Conservation (phyloP, 2,113 vertebrate genomes). For the Phalacrocorax aristotelis region DNA sequence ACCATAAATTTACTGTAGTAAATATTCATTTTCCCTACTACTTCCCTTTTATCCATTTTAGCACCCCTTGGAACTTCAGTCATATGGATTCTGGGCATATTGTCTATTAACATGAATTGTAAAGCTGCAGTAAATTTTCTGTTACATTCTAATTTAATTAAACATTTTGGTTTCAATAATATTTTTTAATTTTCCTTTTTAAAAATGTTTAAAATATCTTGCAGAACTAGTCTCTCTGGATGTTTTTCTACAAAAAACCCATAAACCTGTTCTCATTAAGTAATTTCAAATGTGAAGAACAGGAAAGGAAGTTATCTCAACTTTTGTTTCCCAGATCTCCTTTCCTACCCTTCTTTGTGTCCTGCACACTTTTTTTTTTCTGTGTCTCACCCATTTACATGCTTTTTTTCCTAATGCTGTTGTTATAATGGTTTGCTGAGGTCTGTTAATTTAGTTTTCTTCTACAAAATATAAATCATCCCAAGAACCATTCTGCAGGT, state of each 20-base stretch:
- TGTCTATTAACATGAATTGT: conserved; percentile 53
- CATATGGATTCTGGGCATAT: conserved; percentile 18
- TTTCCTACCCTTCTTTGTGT: not conserved
- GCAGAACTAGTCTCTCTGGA: not conserved
- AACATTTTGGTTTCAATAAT: conserved; percentile 25
- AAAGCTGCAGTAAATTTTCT: conserved; percentile 46
- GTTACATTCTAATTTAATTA: conserved; percentile 53
- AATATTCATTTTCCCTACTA: not conserved
- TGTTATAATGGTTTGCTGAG: not conserved
- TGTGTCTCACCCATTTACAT: not conserved
- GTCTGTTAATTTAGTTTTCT: not conserved
- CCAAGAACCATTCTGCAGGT: not conserved
- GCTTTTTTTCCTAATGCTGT: not conserved
- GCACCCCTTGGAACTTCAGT: conserved; percentile 30
- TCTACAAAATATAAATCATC: not conserved
- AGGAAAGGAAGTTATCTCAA: not conserved
- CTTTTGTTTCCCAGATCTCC: not conserved
- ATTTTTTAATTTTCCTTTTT: conserved; percentile 22
- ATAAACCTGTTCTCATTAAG: not conserved
- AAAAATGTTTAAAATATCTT: not conserved
- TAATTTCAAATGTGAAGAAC: not conserved
- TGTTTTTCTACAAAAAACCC: not conserved
- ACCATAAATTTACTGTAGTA: not conserved
- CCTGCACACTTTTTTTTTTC: not conserved
- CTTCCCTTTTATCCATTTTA: conserved; percentile 19